These are phyloP conservation scores for Autographa gamma DNA, from an alignment of 2,888 invertebrate genomes.

Conservation along the genomic window DNA sequence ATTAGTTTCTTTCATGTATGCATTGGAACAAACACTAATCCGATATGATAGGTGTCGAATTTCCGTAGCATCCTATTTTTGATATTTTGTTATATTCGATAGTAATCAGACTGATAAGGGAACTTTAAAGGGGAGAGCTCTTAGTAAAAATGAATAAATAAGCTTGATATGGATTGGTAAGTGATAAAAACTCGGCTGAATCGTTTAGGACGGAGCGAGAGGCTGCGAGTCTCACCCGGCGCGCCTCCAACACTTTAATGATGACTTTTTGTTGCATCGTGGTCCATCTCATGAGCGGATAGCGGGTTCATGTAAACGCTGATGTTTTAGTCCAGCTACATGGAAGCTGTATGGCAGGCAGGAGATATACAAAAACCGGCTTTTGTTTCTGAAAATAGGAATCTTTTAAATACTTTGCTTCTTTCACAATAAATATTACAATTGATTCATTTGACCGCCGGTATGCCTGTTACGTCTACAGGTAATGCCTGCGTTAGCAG, in stretches of 20 bases:
- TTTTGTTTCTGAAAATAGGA: too few species aligned
- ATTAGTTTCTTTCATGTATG: not conserved
- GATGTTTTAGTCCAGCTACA: not conserved
- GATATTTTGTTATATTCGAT: conserved; percentile 49
- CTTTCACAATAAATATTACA: too few species aligned
- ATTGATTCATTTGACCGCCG: too few species aligned
- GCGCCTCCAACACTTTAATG: conserved; percentile 86
- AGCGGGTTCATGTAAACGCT: conserved; percentile 54
- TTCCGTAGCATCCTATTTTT: conserved; percentile 33
- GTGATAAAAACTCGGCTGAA: conserved; percentile 84
- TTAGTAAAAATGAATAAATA: conserved; percentile 81
- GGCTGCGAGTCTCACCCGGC: conserved; percentile 79
- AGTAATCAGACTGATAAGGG: conserved; percentile 58
- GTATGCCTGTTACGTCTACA: too few species aligned
- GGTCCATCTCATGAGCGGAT: conserved; percentile 65
- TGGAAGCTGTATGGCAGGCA: not conserved
- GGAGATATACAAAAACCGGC: too few species aligned
- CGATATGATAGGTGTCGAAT: conserved; percentile 17
- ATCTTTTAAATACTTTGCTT: too few species aligned
- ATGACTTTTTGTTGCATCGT: conserved; percentile 83
- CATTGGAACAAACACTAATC: conserved; percentile 2
- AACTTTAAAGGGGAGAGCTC: conserved; percentile 69
- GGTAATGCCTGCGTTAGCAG: too few species aligned
- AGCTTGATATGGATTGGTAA: conserved; percentile 82
- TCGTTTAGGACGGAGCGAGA: conserved; percentile 82